Conservation (phyloP, 1,140 invertebrate genomes). For the Pararge aegeria region DNA sequence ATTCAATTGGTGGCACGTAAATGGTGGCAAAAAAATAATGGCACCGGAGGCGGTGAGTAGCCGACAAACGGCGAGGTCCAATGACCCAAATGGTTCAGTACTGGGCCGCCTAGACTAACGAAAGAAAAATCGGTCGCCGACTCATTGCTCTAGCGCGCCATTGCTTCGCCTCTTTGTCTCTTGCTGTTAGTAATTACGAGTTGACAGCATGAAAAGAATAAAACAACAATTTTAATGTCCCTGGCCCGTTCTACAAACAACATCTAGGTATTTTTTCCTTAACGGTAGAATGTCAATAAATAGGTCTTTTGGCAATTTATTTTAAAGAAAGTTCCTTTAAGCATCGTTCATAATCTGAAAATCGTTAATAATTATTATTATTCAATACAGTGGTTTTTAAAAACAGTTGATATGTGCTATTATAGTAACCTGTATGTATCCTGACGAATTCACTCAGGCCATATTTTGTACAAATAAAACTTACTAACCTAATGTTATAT, state of each 20-base stretch:
- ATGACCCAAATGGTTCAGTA: constrained; percentile 75
- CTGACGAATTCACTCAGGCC: too few relatives aligned
- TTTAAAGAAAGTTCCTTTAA: not conserved
- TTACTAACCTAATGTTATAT: too few relatives aligned
- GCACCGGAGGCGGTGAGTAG: constrained; percentile 56
- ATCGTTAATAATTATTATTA: not conserved
- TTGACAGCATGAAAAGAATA: constrained; percentile 23
- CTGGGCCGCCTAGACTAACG: constrained; percentile 64
- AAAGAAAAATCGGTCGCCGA: constrained; percentile 68
- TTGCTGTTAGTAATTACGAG: constrained; percentile 28
- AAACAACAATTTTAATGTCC: constrained; percentile 18
- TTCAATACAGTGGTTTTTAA: too few relatives aligned
- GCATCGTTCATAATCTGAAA: not conserved
- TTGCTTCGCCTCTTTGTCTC: constrained; percentile 35
- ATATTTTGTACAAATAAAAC: too few relatives aligned
- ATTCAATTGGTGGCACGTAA: constrained; percentile 42
- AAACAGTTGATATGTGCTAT: too few relatives aligned
- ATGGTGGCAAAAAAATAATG: constrained; percentile 66
- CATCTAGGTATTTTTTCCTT: constrained; percentile 4
- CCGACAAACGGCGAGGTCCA: constrained; percentile 72
- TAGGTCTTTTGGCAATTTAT: not conserved
- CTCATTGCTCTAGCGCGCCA: constrained; percentile 25
- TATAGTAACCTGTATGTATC: too few relatives aligned
- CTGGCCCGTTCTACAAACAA: constrained; percentile 12
- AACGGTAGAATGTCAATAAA: not conserved